These are phyloP conservation scores for Phrynocephalus guinanensis DNA, from an alignment of 2,797 vertebrate species.

Conservation along the genomic window DNA sequence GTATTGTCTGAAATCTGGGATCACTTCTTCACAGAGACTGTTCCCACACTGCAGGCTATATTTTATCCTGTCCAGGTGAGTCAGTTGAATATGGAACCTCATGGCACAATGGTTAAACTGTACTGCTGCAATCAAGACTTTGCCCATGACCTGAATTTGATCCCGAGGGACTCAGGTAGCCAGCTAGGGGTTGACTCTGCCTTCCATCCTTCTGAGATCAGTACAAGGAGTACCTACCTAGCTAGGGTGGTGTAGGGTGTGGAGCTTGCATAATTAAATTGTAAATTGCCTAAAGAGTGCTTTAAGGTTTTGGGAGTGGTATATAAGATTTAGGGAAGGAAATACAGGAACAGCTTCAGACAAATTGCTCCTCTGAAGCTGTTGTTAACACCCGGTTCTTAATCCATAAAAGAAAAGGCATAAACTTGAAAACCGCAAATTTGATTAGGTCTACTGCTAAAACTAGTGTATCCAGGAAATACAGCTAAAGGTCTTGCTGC, in stretches of 20 bases:
- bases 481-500: background rate
- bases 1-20: slow-evolving; percentile 89
- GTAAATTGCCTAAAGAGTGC: too few relatives aligned
- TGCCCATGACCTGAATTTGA: too few relatives aligned
- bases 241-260: too few relatives aligned
- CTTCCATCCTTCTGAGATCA: too few relatives aligned
- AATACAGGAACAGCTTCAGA: background rate
- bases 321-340: background rate
- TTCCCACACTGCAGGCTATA: slow-evolving; percentile 95
- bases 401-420: background rate
- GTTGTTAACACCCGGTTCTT: background rate
- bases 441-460: background rate
- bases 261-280: too few relatives aligned
- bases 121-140: too few relatives aligned
- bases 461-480: background rate
- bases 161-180: too few relatives aligned
- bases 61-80: slow-evolving; percentile 97
- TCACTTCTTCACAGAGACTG: slow-evolving; percentile 92
- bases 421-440: slow-evolving; percentile 33
- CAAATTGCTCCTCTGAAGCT: background rate
- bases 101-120: too few relatives aligned
- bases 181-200: too few relatives aligned
- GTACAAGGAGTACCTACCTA: too few relatives aligned
- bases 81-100: slow-evolving; percentile 20
- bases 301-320: too few relatives aligned